These are phyloP conservation scores for Elephas maximus DNA, from an alignment of 2,113 vertebrate species.

Conservation along the genomic window DNA sequence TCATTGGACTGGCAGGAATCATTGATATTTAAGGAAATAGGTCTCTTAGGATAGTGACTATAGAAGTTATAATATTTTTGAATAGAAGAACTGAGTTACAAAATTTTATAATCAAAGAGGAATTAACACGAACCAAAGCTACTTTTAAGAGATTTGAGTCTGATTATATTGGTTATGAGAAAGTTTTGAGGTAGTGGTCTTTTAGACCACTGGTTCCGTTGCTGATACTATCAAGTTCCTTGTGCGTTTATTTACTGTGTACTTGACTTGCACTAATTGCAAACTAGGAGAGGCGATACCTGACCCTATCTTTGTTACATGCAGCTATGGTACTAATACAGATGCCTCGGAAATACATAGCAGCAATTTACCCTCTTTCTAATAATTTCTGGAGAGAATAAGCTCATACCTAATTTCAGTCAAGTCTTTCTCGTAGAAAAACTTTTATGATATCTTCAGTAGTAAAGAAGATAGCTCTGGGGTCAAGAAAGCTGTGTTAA, in stretches of 20 bases:
- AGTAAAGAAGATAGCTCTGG: conserved; percentile 32
- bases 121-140: not conserved
- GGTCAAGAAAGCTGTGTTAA: not conserved
- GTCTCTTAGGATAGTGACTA: not conserved
- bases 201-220: not conserved
- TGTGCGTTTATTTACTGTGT: not conserved
- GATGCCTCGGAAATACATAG: not conserved
- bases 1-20: not conserved
- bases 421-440: conserved; percentile 16
- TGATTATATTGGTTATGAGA: conserved; percentile 26
- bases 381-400: not conserved
- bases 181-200: not conserved
- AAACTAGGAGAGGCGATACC: not conserved
- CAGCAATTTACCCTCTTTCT: not conserved
- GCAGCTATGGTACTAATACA: not conserved
- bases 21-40: conserved; percentile 46
- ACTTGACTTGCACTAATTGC: not conserved
- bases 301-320: not conserved
- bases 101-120: not conserved
- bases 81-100: conserved; percentile 8
- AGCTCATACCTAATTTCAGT: conserved; percentile 7
- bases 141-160: conserved; percentile 13
- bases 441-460: not conserved
- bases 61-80: conserved; percentile 52
- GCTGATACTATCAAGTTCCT: not conserved